A percentile compares a stretch with the other conserved stretches of the same genome.
Conservation (phyloP, 2,797 vertebrate genomes). For the Lophius americanus region DNA sequence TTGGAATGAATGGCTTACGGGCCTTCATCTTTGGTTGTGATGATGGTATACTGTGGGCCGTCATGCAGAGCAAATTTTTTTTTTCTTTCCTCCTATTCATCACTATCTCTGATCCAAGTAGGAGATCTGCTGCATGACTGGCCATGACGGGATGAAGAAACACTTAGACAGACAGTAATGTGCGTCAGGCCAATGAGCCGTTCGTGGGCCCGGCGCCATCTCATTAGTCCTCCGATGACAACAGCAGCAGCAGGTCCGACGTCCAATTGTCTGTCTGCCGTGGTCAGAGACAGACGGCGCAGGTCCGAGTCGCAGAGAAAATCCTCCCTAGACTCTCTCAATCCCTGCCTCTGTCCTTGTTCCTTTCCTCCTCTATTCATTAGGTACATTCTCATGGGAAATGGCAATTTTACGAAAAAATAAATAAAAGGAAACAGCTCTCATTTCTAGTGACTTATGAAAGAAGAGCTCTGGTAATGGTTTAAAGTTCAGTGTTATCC, state of each 20-base stretch:
- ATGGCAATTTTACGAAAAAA: slow-evolving; percentile 36
- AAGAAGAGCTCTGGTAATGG: slow-evolving; percentile 55
- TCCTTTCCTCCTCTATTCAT: slow-evolving; percentile 34
- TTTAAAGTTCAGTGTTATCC: slow-evolving; percentile 48
- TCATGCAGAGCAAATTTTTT: slow-evolving; percentile 19
- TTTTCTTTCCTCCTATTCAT: slow-evolving; percentile 59
- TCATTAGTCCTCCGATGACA: slow-evolving; percentile 79
- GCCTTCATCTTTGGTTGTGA: slow-evolving; percentile 30
- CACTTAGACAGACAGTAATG: slow-evolving; percentile 74
- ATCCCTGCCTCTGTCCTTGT: slow-evolving; percentile 1
- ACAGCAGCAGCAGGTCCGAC: slow-evolving; percentile 61
- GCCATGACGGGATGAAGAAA: slow-evolving; percentile 68
- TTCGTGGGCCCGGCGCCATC: slow-evolving; percentile 72
- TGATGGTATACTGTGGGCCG: slow-evolving; percentile 21
- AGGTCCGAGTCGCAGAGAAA: slow-evolving; percentile 49
- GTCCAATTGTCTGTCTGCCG: slow-evolving; percentile 66
- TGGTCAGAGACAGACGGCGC: slow-evolving; percentile 43
- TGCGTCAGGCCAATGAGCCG: slow-evolving; percentile 79
- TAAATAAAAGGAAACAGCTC: slow-evolving; percentile 47
- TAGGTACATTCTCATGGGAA: slow-evolving; percentile 50
- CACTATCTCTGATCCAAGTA: slow-evolving; percentile 67
- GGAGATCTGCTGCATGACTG: slow-evolving; percentile 66
- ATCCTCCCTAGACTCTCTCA: slow-evolving; percentile 25
- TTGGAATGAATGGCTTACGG: slow-evolving; percentile 12
- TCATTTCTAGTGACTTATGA: slow-evolving; percentile 63